Evolutionary conservation across 1,140 invertebrate species (phyloP).

Genomic region (Metaphire vulgaris): DNA sequence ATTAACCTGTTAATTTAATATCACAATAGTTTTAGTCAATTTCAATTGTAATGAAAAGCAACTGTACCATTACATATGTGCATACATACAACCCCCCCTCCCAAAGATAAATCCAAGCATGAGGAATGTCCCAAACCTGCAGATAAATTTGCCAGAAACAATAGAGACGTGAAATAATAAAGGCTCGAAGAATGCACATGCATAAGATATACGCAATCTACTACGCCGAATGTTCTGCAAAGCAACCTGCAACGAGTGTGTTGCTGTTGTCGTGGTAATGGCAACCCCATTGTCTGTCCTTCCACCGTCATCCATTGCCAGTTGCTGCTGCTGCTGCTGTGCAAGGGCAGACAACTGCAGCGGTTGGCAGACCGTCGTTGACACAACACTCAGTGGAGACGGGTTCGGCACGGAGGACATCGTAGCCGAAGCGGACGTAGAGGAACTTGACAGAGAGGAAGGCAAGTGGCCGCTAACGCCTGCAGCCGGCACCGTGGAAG

Average conservation of each 20-base stretch:
- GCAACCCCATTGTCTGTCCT: not conserved
- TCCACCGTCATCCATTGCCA: not conserved
- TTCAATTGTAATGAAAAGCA: too few species aligned
- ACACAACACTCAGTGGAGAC: not conserved
- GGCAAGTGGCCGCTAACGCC: not conserved
- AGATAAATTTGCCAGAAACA: not conserved
- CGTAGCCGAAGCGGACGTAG: not conserved
- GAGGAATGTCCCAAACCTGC: not conserved
- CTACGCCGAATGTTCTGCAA: too few species aligned
- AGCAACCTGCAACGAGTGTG: not conserved
- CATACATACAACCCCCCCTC: too few species aligned
- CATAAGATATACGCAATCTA: not conserved
- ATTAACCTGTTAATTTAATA: too few species aligned
- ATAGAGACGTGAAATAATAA: too few species aligned
- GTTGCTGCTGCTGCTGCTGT: not conserved
- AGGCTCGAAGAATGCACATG: too few species aligned
- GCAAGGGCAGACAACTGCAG: not conserved
- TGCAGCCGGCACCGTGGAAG: not conserved
- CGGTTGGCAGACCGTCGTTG: not conserved
- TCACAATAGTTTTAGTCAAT: too few species aligned
- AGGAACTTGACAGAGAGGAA: not conserved
- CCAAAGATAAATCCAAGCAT: not conserved
- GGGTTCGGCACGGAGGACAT: not conserved
- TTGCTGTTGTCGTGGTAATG: not conserved
- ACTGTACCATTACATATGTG: too few species aligned